These are phyloP conservation scores for Crioceris asparagi DNA, from an alignment of 2,888 invertebrate species.

Conservation along the genomic window DNA sequence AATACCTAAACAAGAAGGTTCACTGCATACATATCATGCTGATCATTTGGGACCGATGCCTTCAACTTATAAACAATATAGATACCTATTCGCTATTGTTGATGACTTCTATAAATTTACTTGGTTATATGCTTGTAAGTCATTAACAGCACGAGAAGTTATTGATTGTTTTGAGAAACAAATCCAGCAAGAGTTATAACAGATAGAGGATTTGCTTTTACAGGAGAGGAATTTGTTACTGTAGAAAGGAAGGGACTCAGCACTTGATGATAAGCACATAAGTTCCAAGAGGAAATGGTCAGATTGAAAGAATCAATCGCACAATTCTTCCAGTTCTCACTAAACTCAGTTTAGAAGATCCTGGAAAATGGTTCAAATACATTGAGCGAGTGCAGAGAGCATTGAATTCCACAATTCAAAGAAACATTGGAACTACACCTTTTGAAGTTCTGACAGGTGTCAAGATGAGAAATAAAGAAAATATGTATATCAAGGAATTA, in stretches of 20 bases:
- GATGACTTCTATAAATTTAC: slow-evolving; percentile 28
- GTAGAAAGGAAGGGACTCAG: slow-evolving; percentile 27
- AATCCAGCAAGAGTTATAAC: slow-evolving; percentile 29
- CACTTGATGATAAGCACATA: slow-evolving; percentile 25
- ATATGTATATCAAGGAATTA: slow-evolving; percentile 11
- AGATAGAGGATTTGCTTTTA: slow-evolving; percentile 31
- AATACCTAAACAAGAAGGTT: slow-evolving; percentile 22
- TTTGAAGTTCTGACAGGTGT: slow-evolving; percentile 23
- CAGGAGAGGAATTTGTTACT: slow-evolving; percentile 29
- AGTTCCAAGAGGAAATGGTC: slow-evolving; percentile 30
- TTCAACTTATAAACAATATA: slow-evolving; percentile 24
- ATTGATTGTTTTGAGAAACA: slow-evolving; percentile 19
- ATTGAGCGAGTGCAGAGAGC: not conserved
- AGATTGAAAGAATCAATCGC: slow-evolving; percentile 25
- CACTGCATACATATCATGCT: slow-evolving; percentile 25
- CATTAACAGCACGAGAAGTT: slow-evolving; percentile 21
- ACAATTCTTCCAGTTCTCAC: slow-evolving; percentile 11
- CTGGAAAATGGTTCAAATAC: slow-evolving; percentile 8
- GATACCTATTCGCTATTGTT: slow-evolving; percentile 24
- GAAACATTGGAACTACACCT: slow-evolving; percentile 6
- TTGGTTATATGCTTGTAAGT: slow-evolving; percentile 27
- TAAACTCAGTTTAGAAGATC: slow-evolving; percentile 10
- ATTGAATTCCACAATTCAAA: not conserved
- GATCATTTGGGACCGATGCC: slow-evolving; percentile 28
- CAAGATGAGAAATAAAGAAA: slow-evolving; percentile 19